Evolutionary conservation across 2,113 vertebrate species (phyloP).

Genomic region (Cervus canadensis): DNA sequence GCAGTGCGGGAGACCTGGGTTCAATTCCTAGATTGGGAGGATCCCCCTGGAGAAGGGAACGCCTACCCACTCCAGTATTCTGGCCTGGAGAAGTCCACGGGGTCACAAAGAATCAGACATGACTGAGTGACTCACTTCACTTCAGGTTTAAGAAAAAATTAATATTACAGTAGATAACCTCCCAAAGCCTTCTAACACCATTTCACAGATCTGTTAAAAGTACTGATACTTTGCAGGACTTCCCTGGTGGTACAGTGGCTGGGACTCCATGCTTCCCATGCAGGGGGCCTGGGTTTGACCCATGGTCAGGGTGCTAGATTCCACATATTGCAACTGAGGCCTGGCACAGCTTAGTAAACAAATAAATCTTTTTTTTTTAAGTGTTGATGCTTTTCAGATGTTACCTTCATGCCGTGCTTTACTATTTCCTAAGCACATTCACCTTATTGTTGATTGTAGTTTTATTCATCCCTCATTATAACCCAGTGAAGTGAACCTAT

Average conservation of each 20-base stretch:
- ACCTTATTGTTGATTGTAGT: not conserved
- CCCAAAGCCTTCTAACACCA: not conserved
- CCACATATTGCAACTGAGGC: not conserved
- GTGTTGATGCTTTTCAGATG: not conserved
- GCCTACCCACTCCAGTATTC: not conserved
- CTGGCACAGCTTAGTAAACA: not conserved
- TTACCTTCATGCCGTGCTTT: not conserved
- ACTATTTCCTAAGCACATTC: not conserved
- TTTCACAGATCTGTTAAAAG: not conserved
- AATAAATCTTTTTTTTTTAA: not conserved
- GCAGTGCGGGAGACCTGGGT: not conserved
- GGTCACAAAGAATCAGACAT: not conserved
- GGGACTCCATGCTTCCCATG: not conserved
- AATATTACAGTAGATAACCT: not conserved
- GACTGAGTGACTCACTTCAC: not conserved
- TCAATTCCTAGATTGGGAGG: not conserved
- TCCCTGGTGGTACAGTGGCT: not conserved
- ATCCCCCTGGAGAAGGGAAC: not conserved
- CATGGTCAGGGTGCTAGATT: not conserved
- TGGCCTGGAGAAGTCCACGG: not conserved
- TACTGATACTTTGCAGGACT: not conserved
- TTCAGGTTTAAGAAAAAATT: not conserved
- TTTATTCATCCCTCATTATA: not conserved
- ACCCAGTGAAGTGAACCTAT: not conserved
- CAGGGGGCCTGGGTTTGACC: not conserved